Conservation (phyloP, 2,888 invertebrate species). For the Morinoia aosen region DNA sequence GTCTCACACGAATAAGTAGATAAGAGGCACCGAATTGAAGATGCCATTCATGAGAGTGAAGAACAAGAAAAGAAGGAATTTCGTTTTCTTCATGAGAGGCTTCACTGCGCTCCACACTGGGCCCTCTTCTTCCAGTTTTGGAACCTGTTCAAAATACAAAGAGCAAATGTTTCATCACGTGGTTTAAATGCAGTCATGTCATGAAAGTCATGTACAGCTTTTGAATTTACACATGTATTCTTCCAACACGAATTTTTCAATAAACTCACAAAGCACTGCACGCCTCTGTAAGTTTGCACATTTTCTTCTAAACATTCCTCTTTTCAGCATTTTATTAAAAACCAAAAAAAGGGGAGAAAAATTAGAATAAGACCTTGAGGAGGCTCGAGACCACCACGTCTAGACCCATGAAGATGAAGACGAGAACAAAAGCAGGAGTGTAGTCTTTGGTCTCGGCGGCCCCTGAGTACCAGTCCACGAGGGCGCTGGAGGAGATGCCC, state of each 20-base stretch:
- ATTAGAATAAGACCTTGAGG: neutral
- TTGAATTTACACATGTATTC: neutral
- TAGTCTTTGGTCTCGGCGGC: slow-evolving; percentile 57
- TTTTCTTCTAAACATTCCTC: too few species aligned
- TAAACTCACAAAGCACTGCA: too few species aligned
- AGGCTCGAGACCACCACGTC: slow-evolving; percentile 54
- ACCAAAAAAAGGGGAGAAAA: neutral
- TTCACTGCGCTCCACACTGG: slow-evolving; percentile 45
- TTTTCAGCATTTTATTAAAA: neutral
- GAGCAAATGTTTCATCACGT: neutral
- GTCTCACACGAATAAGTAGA: slow-evolving; percentile 58
- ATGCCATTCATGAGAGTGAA: slow-evolving; percentile 58
- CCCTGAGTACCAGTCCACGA: slow-evolving; percentile 77
- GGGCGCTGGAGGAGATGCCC: slow-evolving; percentile 81
- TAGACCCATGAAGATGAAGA: slow-evolving; percentile 54
- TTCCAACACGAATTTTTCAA: too few species aligned
- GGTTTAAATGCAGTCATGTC: too few species aligned
- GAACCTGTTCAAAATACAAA: slow-evolving; percentile 38
- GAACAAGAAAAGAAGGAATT: slow-evolving; percentile 52
- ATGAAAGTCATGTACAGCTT: neutral
- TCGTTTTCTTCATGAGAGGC: slow-evolving; percentile 52
- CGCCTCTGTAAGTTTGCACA: too few species aligned
- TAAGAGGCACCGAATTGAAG: slow-evolving; percentile 54
- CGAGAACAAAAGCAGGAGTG: slow-evolving; percentile 61
- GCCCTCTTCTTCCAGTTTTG: slow-evolving; percentile 25